A percentile compares a stretch with the other conserved stretches of the same genome.
phyloP scores from a whole-genome alignment of 37 sponge, comb jelly and placozoan genomes.

The Mnemiopsis leidyi region DNA sequence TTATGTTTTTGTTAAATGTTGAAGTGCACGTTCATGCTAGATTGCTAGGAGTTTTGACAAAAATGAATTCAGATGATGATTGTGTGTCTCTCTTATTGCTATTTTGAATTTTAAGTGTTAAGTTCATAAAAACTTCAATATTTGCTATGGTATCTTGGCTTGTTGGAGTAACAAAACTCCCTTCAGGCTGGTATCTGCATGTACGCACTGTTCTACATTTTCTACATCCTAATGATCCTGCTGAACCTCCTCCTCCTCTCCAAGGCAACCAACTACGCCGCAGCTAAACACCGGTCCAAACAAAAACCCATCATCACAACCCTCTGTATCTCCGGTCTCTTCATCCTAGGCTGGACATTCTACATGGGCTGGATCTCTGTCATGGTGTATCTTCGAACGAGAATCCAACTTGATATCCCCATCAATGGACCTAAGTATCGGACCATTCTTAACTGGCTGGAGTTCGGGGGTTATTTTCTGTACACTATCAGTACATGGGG shows the following conservation, averaged over 20 bases:
- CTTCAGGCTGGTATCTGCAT: slow-evolving; percentile 20
- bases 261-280: neutral
- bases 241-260: slow-evolving; percentile 13
- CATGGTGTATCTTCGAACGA: neutral
- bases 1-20: too few relatives aligned
- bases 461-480: slow-evolving; percentile 32
- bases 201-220: neutral
- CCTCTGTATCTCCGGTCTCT: slow-evolving; percentile 2
- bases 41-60: too few relatives aligned
- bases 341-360: slow-evolving; percentile 2
- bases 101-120: too few relatives aligned
- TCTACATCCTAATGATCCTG: neutral
- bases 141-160: too few relatives aligned
- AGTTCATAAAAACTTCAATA: too few relatives aligned
- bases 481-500: slow-evolving; percentile 44
- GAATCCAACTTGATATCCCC: neutral
- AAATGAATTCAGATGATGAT: too few relatives aligned
- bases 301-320: slow-evolving; percentile 10
- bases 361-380: slow-evolving; percentile 41
- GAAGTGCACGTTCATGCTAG: too few relatives aligned
- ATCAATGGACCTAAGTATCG: neutral
- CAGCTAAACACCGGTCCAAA: neutral
- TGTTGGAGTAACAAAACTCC: too few relatives aligned
- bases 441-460: neutral
- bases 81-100: too few relatives aligned